Base-by-base conservation (phyloP, 2,797 vertebrate species). In the Clamator glandarius region DNA sequence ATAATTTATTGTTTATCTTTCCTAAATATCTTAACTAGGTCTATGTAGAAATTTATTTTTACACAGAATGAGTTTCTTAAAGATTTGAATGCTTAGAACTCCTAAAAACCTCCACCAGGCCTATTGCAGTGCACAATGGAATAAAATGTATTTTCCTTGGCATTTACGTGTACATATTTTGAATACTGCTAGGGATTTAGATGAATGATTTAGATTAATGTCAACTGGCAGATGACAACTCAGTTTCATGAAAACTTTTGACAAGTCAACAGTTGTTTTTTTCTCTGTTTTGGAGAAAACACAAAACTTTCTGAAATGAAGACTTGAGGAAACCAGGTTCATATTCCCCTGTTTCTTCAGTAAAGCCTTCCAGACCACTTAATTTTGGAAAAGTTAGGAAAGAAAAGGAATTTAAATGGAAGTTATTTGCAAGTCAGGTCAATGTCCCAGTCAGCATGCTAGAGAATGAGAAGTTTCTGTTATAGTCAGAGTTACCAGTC, bases 171-270 rank as follows among this genome's bases (percentile, higher is more conserved):
- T 20, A 89, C 48, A 24, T 74, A 42, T 63, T 76, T 73, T 84
- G 79, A 89, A 91, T 67, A 78, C 55, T 66, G 41, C 33, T 55
- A 73, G 20, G 55, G 44, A 88, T 64, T 83, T 78, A 1, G 2
- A 85, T 91, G 44, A 94, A 84, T 93, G 69, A 88, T 91, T 93
- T 70, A 86, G 46, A 92, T 91, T 68, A 72, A 81, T 29, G 58
- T 62, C 20, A 15, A 88, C 83, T 91, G 79, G 33, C 62, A 88
- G 73, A 73, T 76, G 80, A 91, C 79, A 95, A 92, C 13, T 69
- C 55, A 66, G 42, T 69, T 93, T 89, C 86, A 57, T 6, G 25
- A 66, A 88, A 91, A 93, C 42, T 91, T 77, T 64, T 90, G 83
- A 93, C 48, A 76, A 69, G 66, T 78, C 42, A 90, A 69, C 39